phyloP scores from a whole-genome alignment of 2,113 vertebrate genomes.

The Salvelinus alpinus region DNA sequence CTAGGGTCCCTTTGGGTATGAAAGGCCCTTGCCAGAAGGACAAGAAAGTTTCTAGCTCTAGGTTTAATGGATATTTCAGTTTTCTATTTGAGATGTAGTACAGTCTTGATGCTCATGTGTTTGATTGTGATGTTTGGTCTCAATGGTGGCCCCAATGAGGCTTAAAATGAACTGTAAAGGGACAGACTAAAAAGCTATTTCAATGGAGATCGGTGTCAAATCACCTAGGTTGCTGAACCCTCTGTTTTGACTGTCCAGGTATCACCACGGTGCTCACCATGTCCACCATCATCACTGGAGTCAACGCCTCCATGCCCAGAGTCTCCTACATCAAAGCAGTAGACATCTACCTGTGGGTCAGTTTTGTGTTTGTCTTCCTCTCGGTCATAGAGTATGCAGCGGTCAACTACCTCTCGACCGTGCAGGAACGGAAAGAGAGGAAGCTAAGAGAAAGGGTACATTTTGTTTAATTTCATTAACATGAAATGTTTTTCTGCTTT shows the following conservation, averaged over 20 bases:
- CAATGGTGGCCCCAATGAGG: neutral
- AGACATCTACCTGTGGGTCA: constrained; percentile 98
- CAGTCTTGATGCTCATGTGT: too few relatives aligned
- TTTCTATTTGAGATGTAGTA: too few relatives aligned
- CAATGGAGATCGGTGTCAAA: neutral
- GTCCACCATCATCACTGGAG: constrained; percentile 89
- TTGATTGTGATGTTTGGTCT: too few relatives aligned
- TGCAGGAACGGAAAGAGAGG: constrained; percentile 80
- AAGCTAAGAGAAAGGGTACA: constrained; percentile 78
- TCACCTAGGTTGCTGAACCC: neutral
- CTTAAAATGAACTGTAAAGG: neutral
- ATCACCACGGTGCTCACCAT: constrained; percentile 83
- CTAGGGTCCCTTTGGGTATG: constrained; percentile 88
- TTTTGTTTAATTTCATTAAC: neutral
- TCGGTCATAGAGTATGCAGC: constrained; percentile 93
- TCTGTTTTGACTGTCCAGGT: constrained; percentile 50
- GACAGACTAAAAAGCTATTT: neutral
- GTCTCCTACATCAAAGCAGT: constrained; percentile 98
- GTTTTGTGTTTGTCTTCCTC: constrained; percentile 98
- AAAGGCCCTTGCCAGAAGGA: neutral
- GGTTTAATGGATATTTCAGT: too few relatives aligned
- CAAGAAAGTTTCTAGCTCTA: too few relatives aligned
- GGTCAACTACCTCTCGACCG: constrained; percentile 80
- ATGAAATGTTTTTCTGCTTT: neutral
- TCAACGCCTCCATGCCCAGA: constrained; percentile 96